phyloP scores from a whole-genome alignment of 2,888 invertebrate species.

The Abrostola tripartita region DNA sequence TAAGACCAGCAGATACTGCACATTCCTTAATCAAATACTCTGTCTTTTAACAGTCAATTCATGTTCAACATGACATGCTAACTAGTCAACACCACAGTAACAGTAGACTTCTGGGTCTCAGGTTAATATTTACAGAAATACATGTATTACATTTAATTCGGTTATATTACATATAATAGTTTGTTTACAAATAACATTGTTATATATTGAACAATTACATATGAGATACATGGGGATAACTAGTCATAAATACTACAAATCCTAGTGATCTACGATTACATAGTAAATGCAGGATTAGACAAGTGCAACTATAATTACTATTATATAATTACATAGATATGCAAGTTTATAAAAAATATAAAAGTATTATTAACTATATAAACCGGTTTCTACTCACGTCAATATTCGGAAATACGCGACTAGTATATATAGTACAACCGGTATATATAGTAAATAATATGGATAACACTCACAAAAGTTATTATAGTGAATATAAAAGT shows the following conservation, averaged over 20 bases:
- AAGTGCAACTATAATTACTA: not conserved
- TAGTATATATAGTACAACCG: no score
- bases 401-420: no score
- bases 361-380: no score
- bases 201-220: slow-evolving; percentile 10
- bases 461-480: no score
- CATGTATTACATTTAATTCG: slow-evolving; percentile 4
- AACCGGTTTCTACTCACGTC: no score
- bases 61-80: not conserved
- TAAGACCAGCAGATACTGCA: not conserved
- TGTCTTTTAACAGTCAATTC: no score
- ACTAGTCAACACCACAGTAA: not conserved
- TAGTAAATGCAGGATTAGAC: slow-evolving; percentile 38
- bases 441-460: no score
- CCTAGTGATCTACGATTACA: slow-evolving; percentile 20
- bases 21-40: no score
- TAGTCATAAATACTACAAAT: slow-evolving; percentile 16
- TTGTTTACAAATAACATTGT: slow-evolving; percentile 15
- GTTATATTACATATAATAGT: slow-evolving; percentile 2
- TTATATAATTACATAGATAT: not conserved
- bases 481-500: no score
- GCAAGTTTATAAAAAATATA: no score
- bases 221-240: slow-evolving; percentile 12
- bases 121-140: slow-evolving; percentile 5
- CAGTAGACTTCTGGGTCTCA: slow-evolving; percentile 7